phyloP scores from a whole-genome alignment of 2,113 vertebrate genomes.

The Esox niger region DNA sequence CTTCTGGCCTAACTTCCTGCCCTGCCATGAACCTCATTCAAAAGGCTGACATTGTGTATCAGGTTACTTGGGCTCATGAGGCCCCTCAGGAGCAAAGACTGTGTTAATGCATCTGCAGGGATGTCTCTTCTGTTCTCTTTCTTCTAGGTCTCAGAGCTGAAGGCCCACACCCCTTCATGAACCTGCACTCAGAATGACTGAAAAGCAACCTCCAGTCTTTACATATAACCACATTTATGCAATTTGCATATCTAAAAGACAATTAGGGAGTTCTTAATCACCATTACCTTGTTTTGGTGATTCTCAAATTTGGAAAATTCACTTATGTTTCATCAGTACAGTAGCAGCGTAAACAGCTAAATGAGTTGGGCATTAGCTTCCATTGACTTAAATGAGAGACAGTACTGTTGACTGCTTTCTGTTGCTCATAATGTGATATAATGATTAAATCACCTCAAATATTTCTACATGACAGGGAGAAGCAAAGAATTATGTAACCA shows the following conservation, averaged over 20 bases:
- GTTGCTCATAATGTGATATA: neutral
- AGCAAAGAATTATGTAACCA: neutral
- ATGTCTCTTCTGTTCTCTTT: neutral
- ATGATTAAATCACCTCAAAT: neutral
- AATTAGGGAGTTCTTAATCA: too few relatives aligned
- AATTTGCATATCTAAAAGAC: too few relatives aligned
- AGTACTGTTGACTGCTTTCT: neutral
- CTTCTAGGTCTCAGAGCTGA: neutral
- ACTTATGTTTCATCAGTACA: neutral
- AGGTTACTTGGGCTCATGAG: neutral
- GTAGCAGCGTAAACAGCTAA: neutral
- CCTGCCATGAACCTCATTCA: too few relatives aligned
- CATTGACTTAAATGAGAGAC: neutral
- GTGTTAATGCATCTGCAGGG: neutral
- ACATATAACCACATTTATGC: too few relatives aligned
- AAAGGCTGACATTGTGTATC: neutral
- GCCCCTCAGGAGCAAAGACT: neutral
- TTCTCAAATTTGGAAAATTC: neutral
- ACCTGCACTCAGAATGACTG: neutral
- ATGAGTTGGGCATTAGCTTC: neutral
- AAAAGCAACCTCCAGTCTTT: neutral
- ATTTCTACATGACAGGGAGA: neutral
- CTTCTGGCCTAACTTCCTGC: too few relatives aligned
- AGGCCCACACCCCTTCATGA: neutral
- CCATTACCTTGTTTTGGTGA: neutral